Percentiles rank a stretch among this genome's conserved stretches.
Conservation (phyloP, 2,113 vertebrate species). For the Corvus hawaiiensis region DNA sequence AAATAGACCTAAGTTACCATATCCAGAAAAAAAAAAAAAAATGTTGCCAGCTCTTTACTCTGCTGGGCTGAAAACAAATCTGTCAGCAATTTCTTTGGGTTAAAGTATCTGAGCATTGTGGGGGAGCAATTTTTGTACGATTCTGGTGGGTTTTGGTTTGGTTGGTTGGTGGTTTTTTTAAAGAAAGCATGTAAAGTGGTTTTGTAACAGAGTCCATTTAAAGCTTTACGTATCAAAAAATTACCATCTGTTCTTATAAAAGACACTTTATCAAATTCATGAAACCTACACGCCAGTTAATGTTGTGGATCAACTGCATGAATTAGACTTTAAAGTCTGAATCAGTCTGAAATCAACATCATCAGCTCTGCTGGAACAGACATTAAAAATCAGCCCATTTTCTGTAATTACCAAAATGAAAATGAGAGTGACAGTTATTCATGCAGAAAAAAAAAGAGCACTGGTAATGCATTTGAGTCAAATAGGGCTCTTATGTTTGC, state of each 20-base stretch:
- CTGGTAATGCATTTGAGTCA: neutral
- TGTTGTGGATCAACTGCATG: conserved; percentile 2
- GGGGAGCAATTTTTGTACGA: neutral
- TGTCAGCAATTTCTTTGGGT: conserved; percentile 72
- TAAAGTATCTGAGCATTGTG: conserved; percentile 66
- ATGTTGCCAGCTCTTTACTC: conserved; percentile 71
- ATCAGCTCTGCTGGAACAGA: conserved; percentile 7
- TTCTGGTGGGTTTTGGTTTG: neutral
- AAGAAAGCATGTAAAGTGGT: conserved; percentile 56
- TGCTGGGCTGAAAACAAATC: conserved; percentile 67
- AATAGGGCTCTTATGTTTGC: neutral
- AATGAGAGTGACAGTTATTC: conserved; percentile 17
- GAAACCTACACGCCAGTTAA: conserved; percentile 26
- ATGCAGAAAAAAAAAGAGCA: neutral
- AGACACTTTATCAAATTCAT: conserved; percentile 40
- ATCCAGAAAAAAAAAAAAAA: conserved; percentile 69
- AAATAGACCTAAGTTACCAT: conserved; percentile 76
- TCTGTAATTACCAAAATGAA: conserved; percentile 8
- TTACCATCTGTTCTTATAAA: conserved; percentile 55
- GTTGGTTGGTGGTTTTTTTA: neutral
- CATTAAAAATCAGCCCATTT: neutral
- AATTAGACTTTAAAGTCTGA: conserved; percentile 29
- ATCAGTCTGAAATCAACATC: conserved; percentile 12
- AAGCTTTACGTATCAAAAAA: conserved; percentile 64
- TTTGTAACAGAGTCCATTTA: conserved; percentile 63